These are phyloP conservation scores for Drosophila paracracens DNA, from an alignment of 2,888 invertebrate genomes.

Conservation along the genomic window DNA sequence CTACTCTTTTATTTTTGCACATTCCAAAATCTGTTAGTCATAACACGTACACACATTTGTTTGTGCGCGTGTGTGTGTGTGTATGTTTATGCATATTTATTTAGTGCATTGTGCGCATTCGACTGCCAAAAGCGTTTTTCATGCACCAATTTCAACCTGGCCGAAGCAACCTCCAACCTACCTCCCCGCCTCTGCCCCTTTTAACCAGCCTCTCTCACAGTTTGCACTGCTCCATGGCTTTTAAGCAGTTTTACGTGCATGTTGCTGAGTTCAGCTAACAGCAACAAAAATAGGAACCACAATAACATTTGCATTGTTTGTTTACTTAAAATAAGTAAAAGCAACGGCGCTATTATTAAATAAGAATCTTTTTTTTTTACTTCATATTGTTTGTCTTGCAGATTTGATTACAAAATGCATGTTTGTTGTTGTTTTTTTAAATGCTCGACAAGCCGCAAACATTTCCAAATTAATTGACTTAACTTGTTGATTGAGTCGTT, in stretches of 20 bases:
- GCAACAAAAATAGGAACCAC: slow-evolving; percentile 13
- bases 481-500: slow-evolving; percentile 80
- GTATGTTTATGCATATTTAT: slow-evolving; percentile 52
- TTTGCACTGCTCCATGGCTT: slow-evolving; percentile 20
- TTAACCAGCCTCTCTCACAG: neutral
- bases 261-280: slow-evolving; percentile 29
- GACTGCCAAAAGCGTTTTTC: slow-evolving; percentile 44
- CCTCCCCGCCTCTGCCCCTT: neutral
- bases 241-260: slow-evolving; percentile 47
- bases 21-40: slow-evolving; percentile 51
- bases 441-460: slow-evolving; percentile 43
- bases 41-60: slow-evolving; percentile 29
- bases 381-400: slow-evolving; percentile 16
- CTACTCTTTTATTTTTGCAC: neutral
- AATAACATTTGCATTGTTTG: slow-evolving; percentile 32
- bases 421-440: slow-evolving; percentile 16
- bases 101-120: slow-evolving; percentile 42
- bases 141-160: slow-evolving; percentile 60
- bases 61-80: neutral
- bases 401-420: slow-evolving; percentile 23
- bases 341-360: slow-evolving; percentile 48
- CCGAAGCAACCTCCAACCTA: slow-evolving; percentile 6
- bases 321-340: slow-evolving; percentile 33
- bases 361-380: slow-evolving; percentile 54
- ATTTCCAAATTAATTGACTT: slow-evolving; percentile 80